Evolutionary conservation across 2,797 vertebrate species (phyloP).

Genomic region (Simalia tracyae): DNA sequence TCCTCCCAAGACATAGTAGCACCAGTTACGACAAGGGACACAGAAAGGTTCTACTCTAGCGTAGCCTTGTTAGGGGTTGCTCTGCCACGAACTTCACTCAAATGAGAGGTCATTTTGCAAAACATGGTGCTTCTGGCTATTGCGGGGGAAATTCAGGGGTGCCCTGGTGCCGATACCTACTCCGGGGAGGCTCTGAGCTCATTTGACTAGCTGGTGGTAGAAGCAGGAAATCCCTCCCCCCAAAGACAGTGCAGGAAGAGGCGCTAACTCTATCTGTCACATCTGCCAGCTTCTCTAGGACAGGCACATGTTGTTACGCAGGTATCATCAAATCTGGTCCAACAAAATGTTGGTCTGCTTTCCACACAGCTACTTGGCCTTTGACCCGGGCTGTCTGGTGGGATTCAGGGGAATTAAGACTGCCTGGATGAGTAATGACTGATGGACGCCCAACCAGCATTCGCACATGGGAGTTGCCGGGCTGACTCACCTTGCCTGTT

Average conservation of each 20-base stretch:
- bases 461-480: no score
- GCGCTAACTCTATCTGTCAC: no score
- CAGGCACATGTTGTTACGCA: not conserved
- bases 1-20: slow-evolving; percentile 13
- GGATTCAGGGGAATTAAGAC: not conserved
- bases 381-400: not conserved
- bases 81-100: not conserved
- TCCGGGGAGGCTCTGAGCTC: not conserved
- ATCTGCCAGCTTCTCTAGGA: not conserved
- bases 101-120: not conserved
- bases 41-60: not conserved
- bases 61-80: not conserved
- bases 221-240: no score
- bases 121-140: not conserved
- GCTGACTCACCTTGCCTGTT: not conserved
- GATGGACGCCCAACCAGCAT: accelerated
- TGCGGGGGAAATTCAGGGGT: not conserved
- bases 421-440: no score
- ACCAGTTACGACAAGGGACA: not conserved
- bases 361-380: not conserved
- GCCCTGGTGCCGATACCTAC: no score
- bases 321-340: not conserved
- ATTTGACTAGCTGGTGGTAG: not conserved
- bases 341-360: not conserved
- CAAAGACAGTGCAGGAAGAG: not conserved